Percentiles rank a stretch among this genome's conserved stretches.
Conservation (phyloP, 1,140 invertebrate species). For the Zophobas atratus region DNA sequence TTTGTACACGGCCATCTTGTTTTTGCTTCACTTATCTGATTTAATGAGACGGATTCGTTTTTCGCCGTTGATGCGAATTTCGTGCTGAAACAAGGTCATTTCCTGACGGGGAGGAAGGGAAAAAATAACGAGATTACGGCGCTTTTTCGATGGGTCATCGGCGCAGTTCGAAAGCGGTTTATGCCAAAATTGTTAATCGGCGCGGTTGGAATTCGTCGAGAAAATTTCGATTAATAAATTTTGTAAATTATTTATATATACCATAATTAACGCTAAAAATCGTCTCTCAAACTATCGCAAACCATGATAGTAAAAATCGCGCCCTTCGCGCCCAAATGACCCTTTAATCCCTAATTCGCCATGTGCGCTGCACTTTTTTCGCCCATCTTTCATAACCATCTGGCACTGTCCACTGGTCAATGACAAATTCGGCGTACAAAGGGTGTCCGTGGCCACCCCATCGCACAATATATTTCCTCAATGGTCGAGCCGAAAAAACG, state of each 20-base stretch:
- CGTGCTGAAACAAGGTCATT: too few species aligned
- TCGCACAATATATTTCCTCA: not conserved
- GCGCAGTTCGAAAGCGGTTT: too few species aligned
- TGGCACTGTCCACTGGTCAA: slow-evolving; percentile 28
- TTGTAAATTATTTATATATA: too few species aligned
- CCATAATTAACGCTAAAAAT: too few species aligned
- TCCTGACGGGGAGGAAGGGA: not conserved
- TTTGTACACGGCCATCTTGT: slow-evolving; percentile 62
- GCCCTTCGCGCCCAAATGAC: not conserved
- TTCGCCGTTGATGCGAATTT: not conserved
- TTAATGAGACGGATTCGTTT: slow-evolving; percentile 52
- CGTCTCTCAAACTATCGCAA: too few species aligned
- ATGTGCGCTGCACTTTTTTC: not conserved
- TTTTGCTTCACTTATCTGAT: slow-evolving; percentile 59
- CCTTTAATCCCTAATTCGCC: not conserved
- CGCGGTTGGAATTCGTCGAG: too few species aligned
- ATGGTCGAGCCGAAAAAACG: not conserved
- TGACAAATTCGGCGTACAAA: slow-evolving; percentile 14
- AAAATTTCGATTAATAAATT: too few species aligned
- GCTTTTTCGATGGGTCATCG: not conserved
- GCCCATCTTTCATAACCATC: slow-evolving; percentile 14
- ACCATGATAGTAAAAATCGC: too few species aligned
- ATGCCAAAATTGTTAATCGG: too few species aligned
- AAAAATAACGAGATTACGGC: not conserved
- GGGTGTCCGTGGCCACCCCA: not conserved